phyloP scores from a whole-genome alignment of 2,797 vertebrate species.

The Diceros bicornis region DNA sequence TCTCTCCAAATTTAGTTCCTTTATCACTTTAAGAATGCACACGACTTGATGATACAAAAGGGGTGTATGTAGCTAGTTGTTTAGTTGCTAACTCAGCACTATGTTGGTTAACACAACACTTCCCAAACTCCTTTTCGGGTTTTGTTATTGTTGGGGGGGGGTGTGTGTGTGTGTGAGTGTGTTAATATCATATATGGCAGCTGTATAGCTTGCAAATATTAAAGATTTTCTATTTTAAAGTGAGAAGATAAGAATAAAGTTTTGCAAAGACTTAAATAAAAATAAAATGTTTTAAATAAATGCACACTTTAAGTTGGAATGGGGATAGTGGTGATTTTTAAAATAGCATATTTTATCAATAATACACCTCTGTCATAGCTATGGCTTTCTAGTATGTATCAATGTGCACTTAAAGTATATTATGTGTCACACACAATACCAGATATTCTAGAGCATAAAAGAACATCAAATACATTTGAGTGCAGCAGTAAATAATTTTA shows the following conservation, averaged over 20 bases:
- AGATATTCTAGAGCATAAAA: neutral
- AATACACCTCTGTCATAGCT: neutral
- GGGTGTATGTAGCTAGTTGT: neutral
- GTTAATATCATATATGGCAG: constrained; percentile 28
- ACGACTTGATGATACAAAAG: constrained; percentile 69
- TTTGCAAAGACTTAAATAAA: constrained; percentile 84
- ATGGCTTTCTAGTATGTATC: neutral
- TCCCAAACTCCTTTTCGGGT: constrained; percentile 8
- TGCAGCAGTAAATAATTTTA: neutral
- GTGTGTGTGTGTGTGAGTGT: neutral
- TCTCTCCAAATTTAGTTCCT: constrained; percentile 82
- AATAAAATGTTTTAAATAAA: neutral
- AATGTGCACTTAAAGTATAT: neutral
- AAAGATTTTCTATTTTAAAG: constrained; percentile 86
- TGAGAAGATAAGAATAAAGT: constrained; percentile 79
- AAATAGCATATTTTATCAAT: neutral
- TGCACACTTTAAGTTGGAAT: neutral
- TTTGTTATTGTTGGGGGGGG: constrained; percentile 62
- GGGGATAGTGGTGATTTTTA: neutral
- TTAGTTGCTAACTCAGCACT: constrained; percentile 72
- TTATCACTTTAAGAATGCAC: constrained; percentile 83
- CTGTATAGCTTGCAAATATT: constrained; percentile 79
- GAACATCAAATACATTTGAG: neutral
- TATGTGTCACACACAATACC: neutral
- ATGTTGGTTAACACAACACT: constrained; percentile 40